A percentile compares a stretch with the other conserved stretches of the same genome.
Conservation (phyloP, 2,113 vertebrate genomes). For the Scalopus aquaticus region DNA sequence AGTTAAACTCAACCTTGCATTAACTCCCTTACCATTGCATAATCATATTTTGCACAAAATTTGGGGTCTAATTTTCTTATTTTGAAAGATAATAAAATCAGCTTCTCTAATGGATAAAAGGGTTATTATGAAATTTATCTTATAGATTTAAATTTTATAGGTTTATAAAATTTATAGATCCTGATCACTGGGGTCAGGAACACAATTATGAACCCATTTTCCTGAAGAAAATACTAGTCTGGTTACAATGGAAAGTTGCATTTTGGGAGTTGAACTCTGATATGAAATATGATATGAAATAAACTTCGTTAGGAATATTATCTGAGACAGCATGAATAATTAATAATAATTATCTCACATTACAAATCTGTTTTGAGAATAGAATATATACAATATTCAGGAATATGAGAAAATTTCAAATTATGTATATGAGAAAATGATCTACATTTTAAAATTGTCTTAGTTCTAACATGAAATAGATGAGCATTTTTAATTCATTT, state of each 20-base stretch:
- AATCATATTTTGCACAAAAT: conserved; percentile 8
- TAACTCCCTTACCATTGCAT: neutral
- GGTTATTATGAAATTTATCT: neutral
- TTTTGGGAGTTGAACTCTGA: conserved; percentile 8
- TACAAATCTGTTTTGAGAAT: conserved; percentile 69
- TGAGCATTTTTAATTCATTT: conserved; percentile 50
- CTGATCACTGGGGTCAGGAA: neutral
- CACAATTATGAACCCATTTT: neutral
- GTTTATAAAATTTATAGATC: too few species aligned
- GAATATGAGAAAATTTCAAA: conserved; percentile 82
- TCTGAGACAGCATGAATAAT: conserved; percentile 42
- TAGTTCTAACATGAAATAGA: conserved; percentile 49
- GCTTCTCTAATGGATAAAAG: neutral
- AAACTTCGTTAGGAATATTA: conserved; percentile 5
- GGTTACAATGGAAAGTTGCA: neutral
- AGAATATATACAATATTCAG: conserved; percentile 30
- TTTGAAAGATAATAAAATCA: neutral
- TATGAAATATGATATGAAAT: conserved; percentile 41
- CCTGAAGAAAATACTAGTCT: neutral
- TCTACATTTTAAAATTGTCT: conserved; percentile 67
- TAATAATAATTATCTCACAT: conserved; percentile 65
- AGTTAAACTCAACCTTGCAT: neutral
- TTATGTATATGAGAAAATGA: conserved; percentile 72
- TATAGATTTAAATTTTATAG: too few species aligned
- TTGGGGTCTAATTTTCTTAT: neutral